phyloP scores from a whole-genome alignment of 2,113 vertebrate genomes.

The Nansenia antarctica region DNA sequence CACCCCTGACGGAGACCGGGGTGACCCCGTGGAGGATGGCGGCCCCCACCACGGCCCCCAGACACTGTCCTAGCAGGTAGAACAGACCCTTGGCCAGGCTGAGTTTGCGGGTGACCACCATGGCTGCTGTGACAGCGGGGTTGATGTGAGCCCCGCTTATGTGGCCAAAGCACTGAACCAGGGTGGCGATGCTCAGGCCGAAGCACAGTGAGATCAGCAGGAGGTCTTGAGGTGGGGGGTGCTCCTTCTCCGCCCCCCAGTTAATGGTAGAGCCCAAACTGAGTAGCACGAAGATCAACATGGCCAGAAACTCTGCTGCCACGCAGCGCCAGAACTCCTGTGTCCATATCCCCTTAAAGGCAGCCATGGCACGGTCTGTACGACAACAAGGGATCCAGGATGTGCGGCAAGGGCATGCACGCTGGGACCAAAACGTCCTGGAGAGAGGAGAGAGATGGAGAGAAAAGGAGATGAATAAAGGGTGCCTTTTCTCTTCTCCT shows the following conservation, averaged over 20 bases:
- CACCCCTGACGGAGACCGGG: constrained; percentile 77
- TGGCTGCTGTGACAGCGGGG: constrained; percentile 85
- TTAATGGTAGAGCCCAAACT: constrained; percentile 87
- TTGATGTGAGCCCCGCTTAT: constrained; percentile 91
- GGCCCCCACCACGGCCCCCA: constrained; percentile 83
- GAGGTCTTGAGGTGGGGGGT: constrained; percentile 77
- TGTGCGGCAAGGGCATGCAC: constrained; percentile 15
- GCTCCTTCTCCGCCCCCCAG: constrained; percentile 78
- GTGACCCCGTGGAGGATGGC: constrained; percentile 87
- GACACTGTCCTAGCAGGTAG: constrained; percentile 87
- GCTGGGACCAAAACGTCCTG: constrained; percentile 81
- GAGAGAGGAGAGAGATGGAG: constrained; percentile 19
- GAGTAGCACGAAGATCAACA: constrained; percentile 86
- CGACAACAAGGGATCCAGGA: constrained; percentile 34
- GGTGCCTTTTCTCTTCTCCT: background rate
- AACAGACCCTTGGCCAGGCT: constrained; percentile 86
- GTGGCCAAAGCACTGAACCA: constrained; percentile 90
- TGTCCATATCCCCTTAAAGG: constrained; percentile 90
- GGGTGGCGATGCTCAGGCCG: constrained; percentile 88
- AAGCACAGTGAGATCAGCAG: constrained; percentile 91
- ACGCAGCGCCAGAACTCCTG: constrained; percentile 90
- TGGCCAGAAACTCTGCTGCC: constrained; percentile 84
- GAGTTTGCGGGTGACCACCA: constrained; percentile 87
- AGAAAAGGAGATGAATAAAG: background rate
- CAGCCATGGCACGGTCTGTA: constrained; percentile 80